A percentile compares a stretch with the other conserved stretches of the same genome.
Conservation (phyloP, 2,888 invertebrate genomes). For the Drosophila fungiperda region DNA sequence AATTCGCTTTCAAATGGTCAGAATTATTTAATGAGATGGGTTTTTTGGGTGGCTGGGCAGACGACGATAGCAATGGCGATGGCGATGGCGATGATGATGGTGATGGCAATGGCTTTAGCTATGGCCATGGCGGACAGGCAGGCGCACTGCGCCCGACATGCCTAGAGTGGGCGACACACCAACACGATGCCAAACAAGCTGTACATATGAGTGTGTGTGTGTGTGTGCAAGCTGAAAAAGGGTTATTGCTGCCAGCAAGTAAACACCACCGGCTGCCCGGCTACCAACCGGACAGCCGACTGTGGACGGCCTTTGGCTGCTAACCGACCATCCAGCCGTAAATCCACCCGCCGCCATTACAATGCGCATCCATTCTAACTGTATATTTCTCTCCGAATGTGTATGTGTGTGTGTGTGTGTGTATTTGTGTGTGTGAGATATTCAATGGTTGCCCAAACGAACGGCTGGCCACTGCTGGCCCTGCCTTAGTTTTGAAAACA, state of each 20-base stretch:
- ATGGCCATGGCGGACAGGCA: constrained; percentile 73
- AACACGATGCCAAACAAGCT: constrained; percentile 35
- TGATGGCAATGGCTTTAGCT: constrained; percentile 25
- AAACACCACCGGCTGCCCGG: constrained; percentile 82
- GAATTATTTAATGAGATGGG: constrained; percentile 81
- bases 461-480: constrained; percentile 34
- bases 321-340: constrained; percentile 62
- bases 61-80: constrained; percentile 9
- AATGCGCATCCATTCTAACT: constrained; percentile 54
- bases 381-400: constrained; percentile 32
- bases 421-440: constrained; percentile 11
- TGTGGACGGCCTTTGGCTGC: constrained; percentile 46
- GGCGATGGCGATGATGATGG: constrained; percentile 44
- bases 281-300: constrained; percentile 48
- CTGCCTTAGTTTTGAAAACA: constrained; percentile 23
- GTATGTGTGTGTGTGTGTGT: constrained; percentile 13
- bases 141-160: constrained; percentile 66
- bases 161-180: constrained; percentile 63
- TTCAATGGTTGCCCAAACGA: constrained; percentile 33
- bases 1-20: constrained; percentile 84
- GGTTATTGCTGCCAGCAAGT: constrained; percentile 81
- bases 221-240: constrained; percentile 59
- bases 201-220: constrained; percentile 11
- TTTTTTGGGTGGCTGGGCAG: constrained; percentile 51
- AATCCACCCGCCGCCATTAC: constrained; percentile 75